phyloP scores from a whole-genome alignment of 1,140 invertebrate species.

The Conus ventricosus region DNA sequence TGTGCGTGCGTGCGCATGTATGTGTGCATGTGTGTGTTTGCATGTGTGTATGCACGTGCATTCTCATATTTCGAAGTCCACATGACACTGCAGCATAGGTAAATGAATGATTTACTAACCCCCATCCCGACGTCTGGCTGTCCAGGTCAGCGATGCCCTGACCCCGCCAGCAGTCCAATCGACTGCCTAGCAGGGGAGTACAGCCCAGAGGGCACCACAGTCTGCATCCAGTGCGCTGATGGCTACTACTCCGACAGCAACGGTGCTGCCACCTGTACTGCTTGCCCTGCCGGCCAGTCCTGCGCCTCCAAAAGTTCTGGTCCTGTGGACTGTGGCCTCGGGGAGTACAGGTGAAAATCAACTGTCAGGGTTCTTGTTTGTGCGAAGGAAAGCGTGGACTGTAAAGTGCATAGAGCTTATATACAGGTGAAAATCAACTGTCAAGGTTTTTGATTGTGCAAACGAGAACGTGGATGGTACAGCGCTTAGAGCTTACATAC shows the following conservation, averaged over 20 bases:
- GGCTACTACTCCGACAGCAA: constrained; percentile 47
- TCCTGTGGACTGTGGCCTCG: constrained; percentile 41
- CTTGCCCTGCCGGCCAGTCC: constrained; percentile 57
- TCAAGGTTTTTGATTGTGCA: no score
- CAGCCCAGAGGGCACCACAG: constrained; percentile 47
- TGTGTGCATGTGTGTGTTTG: no score
- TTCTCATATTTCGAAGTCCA: no score
- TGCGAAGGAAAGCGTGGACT: no score
- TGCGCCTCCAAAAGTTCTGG: constrained; percentile 48
- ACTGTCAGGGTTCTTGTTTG: not conserved
- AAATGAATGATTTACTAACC: no score
- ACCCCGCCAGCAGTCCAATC: constrained; percentile 37
- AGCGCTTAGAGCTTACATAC: no score
- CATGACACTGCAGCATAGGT: no score
- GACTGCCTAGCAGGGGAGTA: constrained; percentile 57
- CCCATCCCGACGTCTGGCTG: not conserved
- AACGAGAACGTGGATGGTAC: no score
- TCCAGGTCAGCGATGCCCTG: constrained; percentile 52
- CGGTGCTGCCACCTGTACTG: constrained; percentile 48
- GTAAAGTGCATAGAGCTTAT: no score
- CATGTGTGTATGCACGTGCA: no score
- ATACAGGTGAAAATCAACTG: no score
- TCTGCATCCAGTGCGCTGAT: constrained; percentile 52
- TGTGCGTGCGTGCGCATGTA: no score
- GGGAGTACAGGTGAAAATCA: constrained; percentile 53